Evolutionary conservation across 2,888 invertebrate species (phyloP), one percentile per base, ranked within the genome.

Genomic region (Hofmannophila pseudospretella): DNA sequence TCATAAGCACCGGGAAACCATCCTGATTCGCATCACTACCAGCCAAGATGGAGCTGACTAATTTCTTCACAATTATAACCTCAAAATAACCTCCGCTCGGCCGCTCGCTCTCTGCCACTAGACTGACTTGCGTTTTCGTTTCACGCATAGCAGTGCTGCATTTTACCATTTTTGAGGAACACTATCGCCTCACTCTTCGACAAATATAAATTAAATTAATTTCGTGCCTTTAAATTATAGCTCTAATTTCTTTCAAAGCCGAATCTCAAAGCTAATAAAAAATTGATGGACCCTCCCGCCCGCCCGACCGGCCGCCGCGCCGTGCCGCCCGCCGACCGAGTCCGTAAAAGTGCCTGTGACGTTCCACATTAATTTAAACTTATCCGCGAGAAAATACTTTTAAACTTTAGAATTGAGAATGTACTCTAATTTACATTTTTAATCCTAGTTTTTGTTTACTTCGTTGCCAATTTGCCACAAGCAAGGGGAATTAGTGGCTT

Each of bases 311-410:
- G 2, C 23, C n/a, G 23, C 23, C n/a, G n/a, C n/a, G 8, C n/a
- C 8, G 22, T 8, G 4, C 4, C 19, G 4, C 19, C 7, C 45
- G 52, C 59, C 53, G 54, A 16, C 54, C 44, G 42, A 46, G 45
- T 54, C 57, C 53, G 61, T 60, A 66, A 63, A 68, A 73, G 65
- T 64, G 62, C 66, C 63, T 59, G 65, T 69, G 70, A 73, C 70
- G 66, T 63, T 65, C 66, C 62, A 73, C 76, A 71, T 78, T 81
- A 73, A 80, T 80, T 79, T 79, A 79, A 80, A 80, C 68, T 78
- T 79, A 75, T 70, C 74, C 67, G 52, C 66, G 63, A 67, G 71
- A 74, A 76, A 78, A 77, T 77, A 71, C 73, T 73, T 75, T 31
- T 67, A 67, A 76, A 79, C 67, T 80, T 80, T 68, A 64, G 68